Conservation (phyloP, 1,140 invertebrate species). For the Sinella curviseta region DNA sequence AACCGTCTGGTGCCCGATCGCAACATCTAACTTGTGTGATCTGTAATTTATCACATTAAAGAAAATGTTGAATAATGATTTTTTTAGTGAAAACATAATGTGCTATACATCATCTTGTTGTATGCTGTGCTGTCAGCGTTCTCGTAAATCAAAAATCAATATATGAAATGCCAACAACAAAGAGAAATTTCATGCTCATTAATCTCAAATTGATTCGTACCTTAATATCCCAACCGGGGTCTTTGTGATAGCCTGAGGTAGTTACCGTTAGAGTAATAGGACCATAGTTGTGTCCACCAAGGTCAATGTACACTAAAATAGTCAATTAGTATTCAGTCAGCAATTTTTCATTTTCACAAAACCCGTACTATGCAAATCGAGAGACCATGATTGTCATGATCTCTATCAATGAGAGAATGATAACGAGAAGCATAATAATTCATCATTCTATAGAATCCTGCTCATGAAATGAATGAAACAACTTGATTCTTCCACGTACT, state of each 20-base stretch:
- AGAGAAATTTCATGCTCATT: neutral
- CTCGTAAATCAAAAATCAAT: neutral
- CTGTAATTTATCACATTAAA: conserved; percentile 31
- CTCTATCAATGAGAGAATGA: too few relatives aligned
- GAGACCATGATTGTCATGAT: neutral
- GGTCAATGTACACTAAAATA: conserved; percentile 53
- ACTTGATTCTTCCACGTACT: conserved; percentile 51
- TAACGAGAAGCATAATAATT: too few relatives aligned
- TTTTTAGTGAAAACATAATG: too few relatives aligned
- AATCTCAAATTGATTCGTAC: conserved; percentile 4
- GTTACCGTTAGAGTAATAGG: conserved; percentile 52
- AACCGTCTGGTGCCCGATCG: conserved; percentile 52
- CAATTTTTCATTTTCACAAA: neutral
- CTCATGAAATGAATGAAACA: too few relatives aligned
- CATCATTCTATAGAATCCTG: too few relatives aligned
- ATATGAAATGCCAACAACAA: neutral
- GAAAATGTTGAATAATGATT: neutral
- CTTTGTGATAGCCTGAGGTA: conserved; percentile 52
- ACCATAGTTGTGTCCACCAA: conserved; percentile 51
- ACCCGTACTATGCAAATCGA: neutral
- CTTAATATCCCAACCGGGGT: conserved; percentile 53
- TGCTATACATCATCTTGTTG: neutral
- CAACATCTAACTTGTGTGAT: conserved; percentile 50
- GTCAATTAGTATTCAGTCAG: conserved; percentile 18
- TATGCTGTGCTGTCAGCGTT: neutral